Evolutionary conservation across 2,888 invertebrate genomes (phyloP).

Genomic region (Cheilosia urbana): DNA sequence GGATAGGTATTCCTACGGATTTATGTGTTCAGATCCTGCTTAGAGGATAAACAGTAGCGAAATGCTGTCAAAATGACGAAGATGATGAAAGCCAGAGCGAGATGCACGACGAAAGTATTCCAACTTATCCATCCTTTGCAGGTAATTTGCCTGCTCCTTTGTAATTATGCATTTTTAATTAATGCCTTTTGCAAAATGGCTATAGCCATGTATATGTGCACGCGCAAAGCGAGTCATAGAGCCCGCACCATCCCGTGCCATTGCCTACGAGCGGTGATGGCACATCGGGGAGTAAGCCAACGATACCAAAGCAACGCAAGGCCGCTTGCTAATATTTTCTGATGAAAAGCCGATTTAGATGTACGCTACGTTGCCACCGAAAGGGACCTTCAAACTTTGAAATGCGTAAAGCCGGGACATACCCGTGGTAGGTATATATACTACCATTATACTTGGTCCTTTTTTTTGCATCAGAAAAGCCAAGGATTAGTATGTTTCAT

Average conservation of each 20-base stretch:
- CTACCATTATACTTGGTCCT: neutral
- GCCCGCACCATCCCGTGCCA: neutral
- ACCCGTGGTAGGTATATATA: neutral
- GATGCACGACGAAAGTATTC: conserved; percentile 5
- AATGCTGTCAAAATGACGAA: conserved; percentile 41
- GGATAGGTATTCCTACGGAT: conserved; percentile 42
- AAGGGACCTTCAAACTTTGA: conserved; percentile 37
- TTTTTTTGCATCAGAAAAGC: conserved; percentile 1
- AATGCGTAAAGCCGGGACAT: conserved; percentile 37
- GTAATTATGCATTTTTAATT: conserved; percentile 73
- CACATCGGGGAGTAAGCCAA: neutral
- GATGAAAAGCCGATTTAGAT: conserved; percentile 57
- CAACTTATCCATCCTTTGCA: conserved; percentile 67
- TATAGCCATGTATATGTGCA: neutral
- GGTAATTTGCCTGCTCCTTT: conserved; percentile 55
- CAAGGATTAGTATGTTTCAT: conserved; percentile 28
- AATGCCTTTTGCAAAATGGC: conserved; percentile 54
- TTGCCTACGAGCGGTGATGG: neutral
- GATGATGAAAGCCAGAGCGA: conserved; percentile 38
- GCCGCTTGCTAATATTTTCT: conserved; percentile 39
- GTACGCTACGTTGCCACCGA: conserved; percentile 45
- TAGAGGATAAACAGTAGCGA: conserved; percentile 34
- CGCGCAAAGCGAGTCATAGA: conserved; percentile 35
- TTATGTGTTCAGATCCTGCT: conserved; percentile 53
- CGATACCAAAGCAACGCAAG: conserved; percentile 9